phyloP scores from a whole-genome alignment of 1,140 invertebrate genomes.

The Dysdera silvatica region DNA sequence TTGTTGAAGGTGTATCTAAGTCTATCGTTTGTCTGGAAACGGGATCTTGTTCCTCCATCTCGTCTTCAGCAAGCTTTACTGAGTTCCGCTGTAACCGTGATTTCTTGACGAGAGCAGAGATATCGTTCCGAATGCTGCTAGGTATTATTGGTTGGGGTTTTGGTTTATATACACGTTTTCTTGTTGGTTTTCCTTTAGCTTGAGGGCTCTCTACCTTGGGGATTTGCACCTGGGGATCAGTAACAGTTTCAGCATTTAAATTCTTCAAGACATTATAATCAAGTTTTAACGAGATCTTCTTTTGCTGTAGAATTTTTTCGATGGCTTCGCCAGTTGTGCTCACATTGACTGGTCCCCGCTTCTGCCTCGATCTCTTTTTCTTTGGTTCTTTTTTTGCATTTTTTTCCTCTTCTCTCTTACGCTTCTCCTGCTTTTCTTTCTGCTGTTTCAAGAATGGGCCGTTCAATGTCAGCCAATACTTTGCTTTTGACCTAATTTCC shows the following conservation, averaged over 20 bases:
- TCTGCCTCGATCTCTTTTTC: conserved; percentile 32
- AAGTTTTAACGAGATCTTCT: conserved; percentile 91
- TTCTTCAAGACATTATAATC: conserved; percentile 94
- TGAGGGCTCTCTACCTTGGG: too few species aligned
- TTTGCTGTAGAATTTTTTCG: conserved; percentile 88
- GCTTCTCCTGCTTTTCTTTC: conserved; percentile 46
- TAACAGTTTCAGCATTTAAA: conserved; percentile 41
- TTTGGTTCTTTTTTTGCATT: conserved; percentile 32
- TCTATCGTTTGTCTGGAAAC: too few species aligned
- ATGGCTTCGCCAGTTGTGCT: conserved; percentile 83
- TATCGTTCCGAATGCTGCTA: too few species aligned
- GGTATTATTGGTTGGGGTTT: too few species aligned
- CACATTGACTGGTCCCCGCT: conserved; percentile 56
- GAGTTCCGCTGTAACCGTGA: too few species aligned
- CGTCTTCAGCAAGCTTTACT: too few species aligned
- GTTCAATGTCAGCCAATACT: conserved; percentile 32
- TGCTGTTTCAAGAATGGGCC: conserved; percentile 37
- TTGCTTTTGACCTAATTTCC: background rate
- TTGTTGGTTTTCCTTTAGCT: too few species aligned
- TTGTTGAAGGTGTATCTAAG: too few species aligned
- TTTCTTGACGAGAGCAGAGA: too few species aligned
- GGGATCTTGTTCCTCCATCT: too few species aligned
- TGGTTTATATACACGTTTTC: too few species aligned
- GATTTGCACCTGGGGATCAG: too few species aligned
- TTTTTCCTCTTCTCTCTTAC: conserved; percentile 46